Conservation (phyloP, 2,888 invertebrate species). For the Meghimatium bilineatum region DNA sequence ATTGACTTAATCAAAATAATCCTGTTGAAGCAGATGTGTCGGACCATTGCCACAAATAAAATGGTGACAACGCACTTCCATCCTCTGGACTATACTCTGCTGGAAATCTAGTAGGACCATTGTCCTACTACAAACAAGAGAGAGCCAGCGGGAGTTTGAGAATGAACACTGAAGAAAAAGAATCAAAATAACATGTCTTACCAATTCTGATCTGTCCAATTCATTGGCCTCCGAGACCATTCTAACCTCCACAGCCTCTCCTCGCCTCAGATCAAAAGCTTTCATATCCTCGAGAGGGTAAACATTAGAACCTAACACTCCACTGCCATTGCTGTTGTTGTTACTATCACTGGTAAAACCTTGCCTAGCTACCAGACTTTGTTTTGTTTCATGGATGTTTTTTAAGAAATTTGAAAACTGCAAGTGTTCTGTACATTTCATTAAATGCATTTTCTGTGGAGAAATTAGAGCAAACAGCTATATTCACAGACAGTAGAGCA, state of each 20-base stretch:
- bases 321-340: constrained; percentile 9
- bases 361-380: background rate
- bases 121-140: no score
- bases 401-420: constrained; percentile 38
- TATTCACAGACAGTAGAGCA: no score
- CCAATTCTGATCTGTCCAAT: constrained; percentile 3
- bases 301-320: background rate
- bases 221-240: constrained; percentile 36
- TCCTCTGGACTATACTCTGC: no score
- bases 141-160: no score
- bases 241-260: constrained; percentile 45
- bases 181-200: constrained; percentile 1
- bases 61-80: no score
- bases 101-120: no score
- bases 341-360: constrained; percentile 3
- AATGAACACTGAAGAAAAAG: no score
- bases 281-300: constrained; percentile 43
- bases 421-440: constrained; percentile 26
- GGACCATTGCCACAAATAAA: no score
- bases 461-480: background rate
- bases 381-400: constrained; percentile 23
- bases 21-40: background rate
- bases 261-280: constrained; percentile 42
- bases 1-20: background rate
- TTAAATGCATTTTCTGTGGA: constrained; percentile 26